Evolutionary conservation across 2,113 vertebrate genomes (phyloP), one percentile per base, ranked within the genome.

Genomic region (Osmerus mordax): DNA sequence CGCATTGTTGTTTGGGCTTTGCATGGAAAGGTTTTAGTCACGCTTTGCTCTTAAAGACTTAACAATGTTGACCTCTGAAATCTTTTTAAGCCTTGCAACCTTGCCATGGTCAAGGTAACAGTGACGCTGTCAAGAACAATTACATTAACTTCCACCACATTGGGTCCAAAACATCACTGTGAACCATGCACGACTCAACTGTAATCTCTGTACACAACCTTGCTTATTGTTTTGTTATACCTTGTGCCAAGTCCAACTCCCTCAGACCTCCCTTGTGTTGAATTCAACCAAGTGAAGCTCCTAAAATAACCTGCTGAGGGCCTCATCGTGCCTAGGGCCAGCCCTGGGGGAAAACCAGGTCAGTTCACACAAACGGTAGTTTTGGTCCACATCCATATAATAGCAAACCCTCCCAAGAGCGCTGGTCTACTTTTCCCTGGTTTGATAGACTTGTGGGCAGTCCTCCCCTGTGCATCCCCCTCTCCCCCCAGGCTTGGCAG

Each of bases 21-120:
- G 80, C 69, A 72, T 77, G 79, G 66, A 78, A 81, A 84, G 65
- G 79, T 83, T 85, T 86, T 83, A 80, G 84, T 76, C 78, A 84
- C 5, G 73, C 78, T 58, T 79, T 79, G 75, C 84, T 71, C 73
- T 72, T 78, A 74, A 72, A 82, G 80, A 74, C 69, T 82, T 64
- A 74, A 86, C 70, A 75, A 67, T 2, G 1, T 73, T 66, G 72
- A 77, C 76, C 78, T 78, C 67, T 1, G 12, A 82, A 74, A 13
- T 68, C 9, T 47, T 47, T 47, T 12, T 47, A 47, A 47, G 41
- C 9, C 41, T 47, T 11, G 41, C 41, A 47, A 47, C 41, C 67
- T 70, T 67, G 66, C 80, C n/a, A 61, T 71, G 64, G 70, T 65
- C 62, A 68, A 55, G 25, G 52, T 15, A 3, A 58, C 13, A 74